Evolutionary conservation across 2,888 invertebrate genomes (phyloP), one percentile per base, ranked within the genome.

Genomic region (Cistogaster globosa): DNA sequence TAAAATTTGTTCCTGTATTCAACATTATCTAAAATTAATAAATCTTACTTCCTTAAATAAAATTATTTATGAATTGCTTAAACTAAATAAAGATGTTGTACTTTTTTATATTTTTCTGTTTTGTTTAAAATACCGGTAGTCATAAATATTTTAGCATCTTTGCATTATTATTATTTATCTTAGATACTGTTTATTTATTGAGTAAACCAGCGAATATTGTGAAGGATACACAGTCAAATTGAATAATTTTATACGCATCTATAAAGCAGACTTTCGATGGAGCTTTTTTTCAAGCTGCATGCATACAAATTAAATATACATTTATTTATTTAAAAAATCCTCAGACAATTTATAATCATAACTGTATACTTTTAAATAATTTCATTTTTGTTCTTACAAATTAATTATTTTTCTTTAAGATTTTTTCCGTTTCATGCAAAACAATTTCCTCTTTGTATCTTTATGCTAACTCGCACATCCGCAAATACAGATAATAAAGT

Each of bases 141-240:
- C 69, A 38, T 79, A 76, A 76, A 79, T 76, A 76, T 67, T 76
- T 84, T 76, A 75, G 63, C 68, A 71, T 51, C 79, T 12, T 71
- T 51, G 60, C 65, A 65, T 60, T 84, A 51, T 62, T 72, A 55
- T 45, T 69, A 65, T 83, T 77, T 62, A 51, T 57, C 36, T 84
- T 76, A 60, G 51, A 62, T 67, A 62, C 48, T 71, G 67, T 80
- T 80, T 84, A 79, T 84, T 80, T 79, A 80, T 42, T 80, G 62
- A 71, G 55, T 53, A 22, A 60, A 48, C 45, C 45, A 67, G 22
- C n/a, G 26, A 16, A 74, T 20, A 53, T 45, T 53, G 14, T 45
- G 14, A 48, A 48, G 9, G 22, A 45, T 32, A 58, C 4, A 16
- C 20, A 63, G n/a, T n/a, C n/a, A n/a, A 14, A 5, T 22, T 48